Base-by-base conservation (phyloP, 2,797 vertebrate species). In the Hephaestus fuliginosus region DNA sequence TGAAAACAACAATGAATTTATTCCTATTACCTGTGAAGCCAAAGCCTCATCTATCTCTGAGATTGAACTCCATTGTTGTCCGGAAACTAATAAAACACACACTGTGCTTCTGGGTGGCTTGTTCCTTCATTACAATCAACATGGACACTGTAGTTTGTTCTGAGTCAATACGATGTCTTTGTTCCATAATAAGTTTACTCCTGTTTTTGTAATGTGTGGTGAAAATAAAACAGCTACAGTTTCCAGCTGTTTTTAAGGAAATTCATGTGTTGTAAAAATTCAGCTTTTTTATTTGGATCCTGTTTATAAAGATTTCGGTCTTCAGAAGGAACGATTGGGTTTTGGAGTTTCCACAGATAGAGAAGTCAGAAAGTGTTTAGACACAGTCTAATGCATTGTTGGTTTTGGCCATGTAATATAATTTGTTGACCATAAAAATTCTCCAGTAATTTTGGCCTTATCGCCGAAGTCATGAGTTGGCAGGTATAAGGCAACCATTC, bases 301-400 rank as follows among this genome's bases (percentile, higher is more conserved):
- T 20, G 20, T 55, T 72, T 66, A 64, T 43, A 41, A 74, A 71
- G 48, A 58, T 73, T 66, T 58, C 25, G 9, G 18, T 60, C 22
- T 53, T 44, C 48, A 60, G 49, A 53, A n/a, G 30, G 3, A 60
- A 48, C 17, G 66, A 82, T 82, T 8, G 12, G 78, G n/a, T 52
- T 52, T 33, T 22, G 8, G 53, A 30, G 39, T 6, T 25, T n/a
- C 56, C 22, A 36, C 53, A 52, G 67, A 36, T 9, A 14, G 12
- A 8, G 20, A 48, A 33, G n/a, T 76, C 12, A 17, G 5, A 36
- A n/a, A 58, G 20, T 41, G 49, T 46, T 33, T 7, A 56, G 13
- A 53, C 18, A 68, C 22, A 66, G 20, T 55, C 51, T 49, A 66
- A 63, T 52, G 20, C 39, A 6, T 22, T 77, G 36, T 58, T 60